phyloP scores from a whole-genome alignment of 2,888 invertebrate species.

The Andrena chrysosceles region DNA sequence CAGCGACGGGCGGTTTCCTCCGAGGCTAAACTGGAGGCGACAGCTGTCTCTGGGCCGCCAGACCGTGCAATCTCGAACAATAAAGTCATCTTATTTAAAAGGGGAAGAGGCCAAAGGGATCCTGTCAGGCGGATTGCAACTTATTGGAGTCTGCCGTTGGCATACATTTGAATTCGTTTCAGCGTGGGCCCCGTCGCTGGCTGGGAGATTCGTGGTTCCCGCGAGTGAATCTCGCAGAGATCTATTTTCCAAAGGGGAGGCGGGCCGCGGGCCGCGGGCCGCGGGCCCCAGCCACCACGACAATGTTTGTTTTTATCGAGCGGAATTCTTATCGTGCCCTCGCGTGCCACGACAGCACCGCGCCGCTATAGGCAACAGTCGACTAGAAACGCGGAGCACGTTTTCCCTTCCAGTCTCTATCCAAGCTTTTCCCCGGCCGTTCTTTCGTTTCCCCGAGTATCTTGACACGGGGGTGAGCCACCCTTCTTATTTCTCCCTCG shows the following conservation, averaged over 20 bases:
- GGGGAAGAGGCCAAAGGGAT: constrained; percentile 29
- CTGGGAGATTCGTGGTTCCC: constrained; percentile 32
- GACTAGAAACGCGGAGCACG: constrained; percentile 52
- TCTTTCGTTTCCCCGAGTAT: constrained; percentile 26
- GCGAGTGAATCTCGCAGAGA: constrained; percentile 52
- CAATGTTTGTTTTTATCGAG: constrained; percentile 77
- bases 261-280: no score
- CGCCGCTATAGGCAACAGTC: constrained; percentile 19
- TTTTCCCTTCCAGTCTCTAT: constrained; percentile 35
- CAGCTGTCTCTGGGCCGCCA: constrained; percentile 27
- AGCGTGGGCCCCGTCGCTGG: constrained; percentile 33
- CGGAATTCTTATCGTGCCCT: constrained; percentile 75
- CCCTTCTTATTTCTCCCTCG: constrained; percentile 26
- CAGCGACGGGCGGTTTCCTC: neutral
- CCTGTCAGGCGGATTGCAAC: constrained; percentile 51
- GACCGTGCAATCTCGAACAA: constrained; percentile 41
- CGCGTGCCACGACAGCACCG: constrained; percentile 67
- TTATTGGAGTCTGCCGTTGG: constrained; percentile 44
- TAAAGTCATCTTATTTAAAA: constrained; percentile 55
- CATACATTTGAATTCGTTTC: constrained; percentile 65
- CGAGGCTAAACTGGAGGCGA: constrained; percentile 38
- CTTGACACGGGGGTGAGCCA: constrained; percentile 43
- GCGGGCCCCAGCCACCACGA: constrained; percentile 34
- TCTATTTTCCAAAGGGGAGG: constrained; percentile 47
- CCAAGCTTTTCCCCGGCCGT: constrained; percentile 11